These are phyloP conservation scores for Myrmophylax atrothorax DNA, from an alignment of 2,113 vertebrate species.

Conservation along the genomic window DNA sequence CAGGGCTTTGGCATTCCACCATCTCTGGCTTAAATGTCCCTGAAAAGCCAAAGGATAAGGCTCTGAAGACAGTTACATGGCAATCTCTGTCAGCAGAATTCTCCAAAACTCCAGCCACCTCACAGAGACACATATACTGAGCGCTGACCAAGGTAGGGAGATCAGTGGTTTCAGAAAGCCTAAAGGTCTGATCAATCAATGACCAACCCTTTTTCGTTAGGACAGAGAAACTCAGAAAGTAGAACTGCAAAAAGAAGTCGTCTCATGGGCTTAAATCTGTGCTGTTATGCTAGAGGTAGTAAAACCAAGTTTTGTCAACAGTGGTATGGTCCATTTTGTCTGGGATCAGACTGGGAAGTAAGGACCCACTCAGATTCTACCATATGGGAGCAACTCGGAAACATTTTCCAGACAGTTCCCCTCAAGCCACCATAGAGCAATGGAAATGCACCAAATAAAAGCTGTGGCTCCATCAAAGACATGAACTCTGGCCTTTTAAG, in stretches of 20 bases:
- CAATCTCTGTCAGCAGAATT: not conserved
- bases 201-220: not conserved
- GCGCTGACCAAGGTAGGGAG: not conserved
- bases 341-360: not conserved
- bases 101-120: not conserved
- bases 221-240: not conserved
- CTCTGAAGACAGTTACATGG: not conserved
- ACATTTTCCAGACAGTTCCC: slow-evolving; percentile 7
- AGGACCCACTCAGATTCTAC: not conserved
- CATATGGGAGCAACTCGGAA: not conserved
- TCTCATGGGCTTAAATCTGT: not conserved
- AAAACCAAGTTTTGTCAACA: not conserved
- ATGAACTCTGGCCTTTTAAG: not conserved
- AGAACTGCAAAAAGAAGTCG: not conserved
- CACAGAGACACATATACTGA: fast-evolving
- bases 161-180: not conserved
- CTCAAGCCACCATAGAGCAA: slow-evolving; percentile 20
- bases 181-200: not conserved
- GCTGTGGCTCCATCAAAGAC: slow-evolving; percentile 25
- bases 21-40: not conserved
- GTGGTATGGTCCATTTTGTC: not conserved
- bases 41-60: not conserved
- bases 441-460: slow-evolving; percentile 20
- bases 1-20: not conserved
- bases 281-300: not conserved